Evolutionary conservation across 2,797 vertebrate genomes (phyloP).

Genomic region (Lacerta viridis): DNA sequence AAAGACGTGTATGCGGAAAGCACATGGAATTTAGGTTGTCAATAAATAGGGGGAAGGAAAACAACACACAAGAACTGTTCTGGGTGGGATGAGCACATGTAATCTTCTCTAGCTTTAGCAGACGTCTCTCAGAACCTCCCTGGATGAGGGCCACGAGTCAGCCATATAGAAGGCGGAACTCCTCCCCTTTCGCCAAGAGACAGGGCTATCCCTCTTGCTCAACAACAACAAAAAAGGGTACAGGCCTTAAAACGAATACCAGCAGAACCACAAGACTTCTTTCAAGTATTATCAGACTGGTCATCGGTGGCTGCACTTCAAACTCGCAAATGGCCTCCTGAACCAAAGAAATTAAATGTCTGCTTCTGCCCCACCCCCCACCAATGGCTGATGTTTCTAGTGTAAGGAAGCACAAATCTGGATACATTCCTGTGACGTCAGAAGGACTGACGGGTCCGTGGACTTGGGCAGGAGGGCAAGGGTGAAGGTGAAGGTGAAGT

Average conservation of each 20-base stretch:
- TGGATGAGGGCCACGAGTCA: conserved; percentile 27
- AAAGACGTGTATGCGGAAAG: background rate
- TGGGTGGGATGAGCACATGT: background rate
- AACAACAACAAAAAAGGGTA: background rate
- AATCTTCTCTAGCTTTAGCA: background rate
- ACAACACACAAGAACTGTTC: background rate
- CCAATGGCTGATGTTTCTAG: conserved; percentile 64
- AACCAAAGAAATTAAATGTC: conserved; percentile 66
- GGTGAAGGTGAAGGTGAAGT: conserved; percentile 18
- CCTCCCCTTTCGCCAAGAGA: conserved; percentile 34
- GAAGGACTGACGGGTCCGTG: conserved; percentile 64
- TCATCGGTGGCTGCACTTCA: conserved; percentile 26
- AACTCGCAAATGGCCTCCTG: conserved; percentile 80
- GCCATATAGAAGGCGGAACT: background rate
- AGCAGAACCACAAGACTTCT: conserved; percentile 40
- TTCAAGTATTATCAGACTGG: conserved; percentile 11
- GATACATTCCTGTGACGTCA: conserved; percentile 72
- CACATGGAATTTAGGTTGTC: conserved; percentile 6
- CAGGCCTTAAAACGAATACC: conserved; percentile 34
- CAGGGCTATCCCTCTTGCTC: background rate
- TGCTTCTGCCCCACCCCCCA: conserved; percentile 58
- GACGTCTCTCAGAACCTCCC: conserved; percentile 25
- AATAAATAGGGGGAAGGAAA: conserved; percentile 41
- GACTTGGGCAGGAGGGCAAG: background rate
- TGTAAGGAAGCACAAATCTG: conserved; percentile 81